These are phyloP conservation scores for Tetragonisca angustula DNA, from an alignment of 2,888 invertebrate genomes.

Conservation along the genomic window DNA sequence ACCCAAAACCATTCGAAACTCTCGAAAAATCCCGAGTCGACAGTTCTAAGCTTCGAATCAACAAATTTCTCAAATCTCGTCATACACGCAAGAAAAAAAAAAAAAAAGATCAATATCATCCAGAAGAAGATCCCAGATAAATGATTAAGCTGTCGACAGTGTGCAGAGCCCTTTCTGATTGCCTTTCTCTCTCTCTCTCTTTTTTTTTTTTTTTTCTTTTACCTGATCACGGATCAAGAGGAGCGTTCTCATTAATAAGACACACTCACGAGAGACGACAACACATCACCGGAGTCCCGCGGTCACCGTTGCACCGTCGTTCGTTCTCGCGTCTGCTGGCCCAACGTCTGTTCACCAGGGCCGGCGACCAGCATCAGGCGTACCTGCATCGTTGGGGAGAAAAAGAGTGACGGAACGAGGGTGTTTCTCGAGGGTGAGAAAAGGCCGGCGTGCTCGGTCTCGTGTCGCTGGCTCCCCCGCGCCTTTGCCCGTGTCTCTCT, in stretches of 20 bases:
- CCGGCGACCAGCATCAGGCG: conserved; percentile 58
- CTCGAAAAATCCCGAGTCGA: background rate
- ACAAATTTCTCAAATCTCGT: background rate
- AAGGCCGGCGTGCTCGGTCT: conserved; percentile 48
- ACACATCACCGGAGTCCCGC: conserved; percentile 53
- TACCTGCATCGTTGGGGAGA: conserved; percentile 73
- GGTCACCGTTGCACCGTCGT: conserved; percentile 69
- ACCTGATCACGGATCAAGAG: conserved; percentile 20
- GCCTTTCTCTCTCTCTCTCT: conserved; percentile 52
- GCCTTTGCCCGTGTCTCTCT: conserved; percentile 28
- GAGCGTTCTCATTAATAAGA: conserved; percentile 56
- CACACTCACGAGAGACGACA: conserved; percentile 69
- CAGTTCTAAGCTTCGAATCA: background rate
- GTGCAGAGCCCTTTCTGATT: conserved; percentile 19
- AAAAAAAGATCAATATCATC: no score
- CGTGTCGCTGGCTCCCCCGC: conserved; percentile 10
- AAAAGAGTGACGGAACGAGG: conserved; percentile 64
- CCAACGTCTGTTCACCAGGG: conserved; percentile 63
- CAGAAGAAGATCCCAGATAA: background rate
- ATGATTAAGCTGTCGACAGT: background rate
- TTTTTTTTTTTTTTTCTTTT: background rate
- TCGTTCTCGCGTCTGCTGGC: conserved; percentile 62
- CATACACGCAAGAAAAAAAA: background rate
- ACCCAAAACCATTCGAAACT: background rate
- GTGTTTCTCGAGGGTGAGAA: conserved; percentile 50